Evolutionary conservation across 1,140 invertebrate species (phyloP).

Genomic region (Platorchestia sp.): DNA sequence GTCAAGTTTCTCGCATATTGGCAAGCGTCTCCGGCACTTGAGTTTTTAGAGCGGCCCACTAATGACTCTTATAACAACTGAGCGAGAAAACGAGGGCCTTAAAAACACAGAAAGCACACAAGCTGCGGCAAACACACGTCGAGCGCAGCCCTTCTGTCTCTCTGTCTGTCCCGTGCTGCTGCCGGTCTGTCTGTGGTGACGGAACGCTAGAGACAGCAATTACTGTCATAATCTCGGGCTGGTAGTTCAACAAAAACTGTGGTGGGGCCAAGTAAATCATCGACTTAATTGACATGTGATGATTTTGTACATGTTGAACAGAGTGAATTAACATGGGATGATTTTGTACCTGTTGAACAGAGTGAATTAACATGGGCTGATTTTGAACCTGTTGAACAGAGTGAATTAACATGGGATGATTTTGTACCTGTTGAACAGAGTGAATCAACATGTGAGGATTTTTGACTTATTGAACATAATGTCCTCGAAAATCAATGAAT

Average conservation of each 20-base stretch:
- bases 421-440: too few relatives aligned
- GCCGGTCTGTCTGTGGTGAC: not conserved
- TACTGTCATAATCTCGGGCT: conserved; percentile 10
- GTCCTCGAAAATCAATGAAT: too few relatives aligned
- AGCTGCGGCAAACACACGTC: not conserved
- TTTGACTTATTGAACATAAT: too few relatives aligned
- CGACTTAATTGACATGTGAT: too few relatives aligned
- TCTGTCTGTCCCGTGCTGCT: not conserved
- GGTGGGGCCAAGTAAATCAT: not conserved
- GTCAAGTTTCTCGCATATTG: not conserved
- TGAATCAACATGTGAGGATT: too few relatives aligned
- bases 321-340: too few relatives aligned
- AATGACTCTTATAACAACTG: conserved; percentile 44
- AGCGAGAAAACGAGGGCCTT: conserved; percentile 3
- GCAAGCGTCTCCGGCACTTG: not conserved
- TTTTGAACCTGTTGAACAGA: too few relatives aligned
- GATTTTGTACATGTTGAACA: too few relatives aligned
- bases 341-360: too few relatives aligned
- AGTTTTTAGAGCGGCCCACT: not conserved
- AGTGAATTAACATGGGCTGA: too few relatives aligned
- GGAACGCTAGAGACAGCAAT: not conserved
- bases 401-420: too few relatives aligned
- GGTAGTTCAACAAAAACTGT: not conserved
- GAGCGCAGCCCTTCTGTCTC: not conserved
- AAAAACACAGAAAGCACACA: conserved; percentile 31